phyloP scores from a whole-genome alignment of 2,888 invertebrate genomes.

The Thecophora atra region DNA sequence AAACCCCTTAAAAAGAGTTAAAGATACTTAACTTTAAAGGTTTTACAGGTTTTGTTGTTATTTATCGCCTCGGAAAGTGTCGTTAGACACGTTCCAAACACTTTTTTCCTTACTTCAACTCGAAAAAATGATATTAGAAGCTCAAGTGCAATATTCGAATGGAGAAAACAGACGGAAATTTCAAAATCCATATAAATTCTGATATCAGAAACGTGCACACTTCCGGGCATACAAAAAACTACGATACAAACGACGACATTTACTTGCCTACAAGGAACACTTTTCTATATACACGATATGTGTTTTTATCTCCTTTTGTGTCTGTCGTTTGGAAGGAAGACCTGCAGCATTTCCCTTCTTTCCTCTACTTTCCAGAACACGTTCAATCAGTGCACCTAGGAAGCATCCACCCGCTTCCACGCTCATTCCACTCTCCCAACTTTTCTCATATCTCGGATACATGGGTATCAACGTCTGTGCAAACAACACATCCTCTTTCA shows the following conservation, averaged over 20 bases:
- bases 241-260: not conserved
- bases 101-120: too few relatives aligned
- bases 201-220: not conserved
- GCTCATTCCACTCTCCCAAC: too few relatives aligned
- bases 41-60: too few relatives aligned
- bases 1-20: too few relatives aligned
- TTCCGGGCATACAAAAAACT: not conserved
- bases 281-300: not conserved
- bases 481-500: conserved; percentile 11
- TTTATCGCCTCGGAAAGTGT: too few relatives aligned
- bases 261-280: not conserved
- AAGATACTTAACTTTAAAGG: too few relatives aligned
- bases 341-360: not conserved
- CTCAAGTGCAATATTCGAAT: not conserved
- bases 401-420: too few relatives aligned
- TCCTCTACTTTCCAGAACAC: too few relatives aligned
- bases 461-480: not conserved
- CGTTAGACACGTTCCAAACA: too few relatives aligned
- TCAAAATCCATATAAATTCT: conserved; percentile 22
- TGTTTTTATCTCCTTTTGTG: not conserved
- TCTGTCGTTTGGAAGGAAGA: not conserved
- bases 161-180: not conserved
- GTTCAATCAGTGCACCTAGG: too few relatives aligned
- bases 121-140: too few relatives aligned
- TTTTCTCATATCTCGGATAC: not conserved